Conservation (phyloP, 2,797 vertebrate species). For the Scolopax rusticola region DNA sequence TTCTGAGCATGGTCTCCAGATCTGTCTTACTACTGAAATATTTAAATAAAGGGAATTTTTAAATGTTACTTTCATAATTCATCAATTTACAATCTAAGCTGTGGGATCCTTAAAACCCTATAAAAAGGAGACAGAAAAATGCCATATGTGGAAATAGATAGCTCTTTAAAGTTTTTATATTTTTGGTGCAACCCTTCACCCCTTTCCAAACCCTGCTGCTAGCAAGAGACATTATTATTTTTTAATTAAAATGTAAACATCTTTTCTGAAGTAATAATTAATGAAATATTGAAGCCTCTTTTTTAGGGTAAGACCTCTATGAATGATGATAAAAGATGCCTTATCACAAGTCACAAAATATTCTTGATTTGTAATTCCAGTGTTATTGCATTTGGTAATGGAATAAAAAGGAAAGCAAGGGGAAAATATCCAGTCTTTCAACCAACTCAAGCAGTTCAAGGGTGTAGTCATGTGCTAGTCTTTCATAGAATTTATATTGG, state of each 20-base stretch:
- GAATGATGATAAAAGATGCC: not conserved
- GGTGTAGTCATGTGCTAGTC: not conserved
- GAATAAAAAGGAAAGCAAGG: not conserved
- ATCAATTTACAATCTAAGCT: not conserved
- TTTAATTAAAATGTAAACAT: not conserved
- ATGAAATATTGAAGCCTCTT: constrained; percentile 33
- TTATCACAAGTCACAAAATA: not conserved
- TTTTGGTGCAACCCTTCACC: not conserved
- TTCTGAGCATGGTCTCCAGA: not conserved
- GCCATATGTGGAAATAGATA: not conserved
- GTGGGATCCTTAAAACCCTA: not conserved
- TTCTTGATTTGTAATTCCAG: constrained; percentile 8
- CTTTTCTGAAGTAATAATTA: constrained; percentile 42
- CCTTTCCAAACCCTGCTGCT: not conserved
- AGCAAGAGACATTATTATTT: not conserved
- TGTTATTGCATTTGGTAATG: not conserved
- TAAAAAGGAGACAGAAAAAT: not conserved
- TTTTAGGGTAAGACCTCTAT: constrained; percentile 38
- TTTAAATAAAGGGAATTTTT: not conserved
- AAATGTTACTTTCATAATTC: not conserved
- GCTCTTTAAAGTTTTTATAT: not conserved
- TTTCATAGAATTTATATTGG: not conserved
- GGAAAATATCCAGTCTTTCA: not conserved
- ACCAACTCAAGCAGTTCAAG: not conserved
- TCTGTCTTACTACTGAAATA: not conserved